Conservation (phyloP, 2,113 vertebrate species). For the Ochotona curzoniae region DNA sequence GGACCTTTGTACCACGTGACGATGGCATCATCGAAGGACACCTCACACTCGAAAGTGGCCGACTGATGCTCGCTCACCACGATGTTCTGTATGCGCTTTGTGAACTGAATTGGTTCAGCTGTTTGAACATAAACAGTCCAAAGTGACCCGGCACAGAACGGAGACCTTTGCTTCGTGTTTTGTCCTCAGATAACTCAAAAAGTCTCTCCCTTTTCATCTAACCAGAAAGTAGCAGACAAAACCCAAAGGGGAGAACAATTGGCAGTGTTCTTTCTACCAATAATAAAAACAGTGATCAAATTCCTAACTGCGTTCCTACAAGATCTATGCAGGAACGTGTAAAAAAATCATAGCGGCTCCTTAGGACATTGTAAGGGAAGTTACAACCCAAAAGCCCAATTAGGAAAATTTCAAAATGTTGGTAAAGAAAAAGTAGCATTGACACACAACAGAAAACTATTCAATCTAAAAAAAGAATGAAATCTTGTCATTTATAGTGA, state of each 20-base stretch:
- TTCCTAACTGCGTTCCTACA: neutral
- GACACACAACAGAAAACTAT: too few relatives aligned
- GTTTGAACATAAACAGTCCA: slow-evolving; percentile 75
- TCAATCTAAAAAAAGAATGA: too few relatives aligned
- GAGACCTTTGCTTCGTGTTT: neutral
- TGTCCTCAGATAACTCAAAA: neutral
- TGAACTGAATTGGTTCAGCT: slow-evolving; percentile 99
- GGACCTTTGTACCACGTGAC: slow-evolving; percentile 99
- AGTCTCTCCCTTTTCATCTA: neutral
- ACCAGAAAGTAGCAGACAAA: neutral
- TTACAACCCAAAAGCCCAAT: neutral
- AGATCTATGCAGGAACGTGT: neutral
- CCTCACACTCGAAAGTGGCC: slow-evolving; percentile 98
- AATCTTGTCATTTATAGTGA: too few relatives aligned
- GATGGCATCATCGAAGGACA: slow-evolving; percentile 98
- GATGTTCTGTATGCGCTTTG: slow-evolving; percentile 98
- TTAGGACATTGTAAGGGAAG: neutral
- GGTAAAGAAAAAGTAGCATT: neutral
- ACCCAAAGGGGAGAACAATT: neutral
- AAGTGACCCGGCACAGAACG: neutral
- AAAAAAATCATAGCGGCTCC: neutral
- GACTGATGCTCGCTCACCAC: slow-evolving; percentile 97
- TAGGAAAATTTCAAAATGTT: slow-evolving; percentile 16
- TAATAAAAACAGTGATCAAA: neutral
- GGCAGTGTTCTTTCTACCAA: neutral